Evolutionary conservation across 2,113 vertebrate genomes (phyloP), one percentile per base, ranked within the genome.

Genomic region (Nibea albiflora): DNA sequence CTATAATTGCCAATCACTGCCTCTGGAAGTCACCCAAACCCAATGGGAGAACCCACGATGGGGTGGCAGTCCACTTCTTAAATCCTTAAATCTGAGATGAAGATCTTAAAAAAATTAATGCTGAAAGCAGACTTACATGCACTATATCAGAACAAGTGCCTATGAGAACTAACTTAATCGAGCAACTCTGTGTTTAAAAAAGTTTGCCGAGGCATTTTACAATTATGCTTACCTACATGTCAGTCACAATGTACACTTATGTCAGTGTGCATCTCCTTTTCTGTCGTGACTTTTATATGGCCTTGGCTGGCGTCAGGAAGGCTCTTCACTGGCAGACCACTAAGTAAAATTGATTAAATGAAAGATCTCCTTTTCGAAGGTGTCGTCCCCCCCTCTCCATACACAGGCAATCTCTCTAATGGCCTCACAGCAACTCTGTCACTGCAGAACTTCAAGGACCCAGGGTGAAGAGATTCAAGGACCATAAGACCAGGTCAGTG

Each of bases 271-370:
- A 70, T 82, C 61, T 62, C 31, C 39, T 76, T 65, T 62, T 24
- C 72, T 58, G 79, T 67, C 49, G 42, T 87, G 88, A 90, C 93
- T 91, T 93, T 88, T 85, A 91, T 77, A 68, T 77, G 84, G 89
- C 89, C 91, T 88, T 91, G 84, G 83, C 73, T 64, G 78, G 68
- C 24, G 19, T 70, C 73, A 83, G 75, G 52, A 75, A 83, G 80
- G 49, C 81, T 80, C 73, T 56, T 86, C 76, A 54, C 81, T 66
- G 79, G 80, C 71, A 70, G 87, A 63, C 76, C 85, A 93, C 90
- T 88, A 91, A 92, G 85, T 80, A 85, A 91, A 92, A 94, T 92
- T 93, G 94, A 95, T 95, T 94, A 88, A 84, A 91, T 86, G 72
- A 93, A 92, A 83, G 77, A 73, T 63, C 73, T 88, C 64, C 81